Percentiles rank a stretch among this genome's conserved stretches.
phyloP scores from a whole-genome alignment of 2,797 vertebrate genomes.

The Nannoperca obscura region DNA sequence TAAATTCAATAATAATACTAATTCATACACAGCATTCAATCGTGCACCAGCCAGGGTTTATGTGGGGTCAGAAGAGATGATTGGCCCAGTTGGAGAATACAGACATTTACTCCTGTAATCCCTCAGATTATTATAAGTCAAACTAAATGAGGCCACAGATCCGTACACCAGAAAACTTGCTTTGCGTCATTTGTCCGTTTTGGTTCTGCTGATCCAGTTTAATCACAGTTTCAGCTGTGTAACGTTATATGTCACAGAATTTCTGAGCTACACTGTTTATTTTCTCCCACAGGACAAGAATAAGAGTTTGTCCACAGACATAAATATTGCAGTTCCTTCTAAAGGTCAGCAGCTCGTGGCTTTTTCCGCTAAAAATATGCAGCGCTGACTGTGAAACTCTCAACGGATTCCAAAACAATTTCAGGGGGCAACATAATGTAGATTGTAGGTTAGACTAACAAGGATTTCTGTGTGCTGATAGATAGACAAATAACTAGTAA shows the following conservation, averaged over 20 bases:
- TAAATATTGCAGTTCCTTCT: slow-evolving; percentile 17
- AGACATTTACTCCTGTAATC: slow-evolving; percentile 8
- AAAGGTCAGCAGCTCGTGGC: slow-evolving; percentile 22
- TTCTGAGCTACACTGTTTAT: not conserved
- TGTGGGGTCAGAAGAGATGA: not conserved
- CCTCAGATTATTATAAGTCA: slow-evolving; percentile 23
- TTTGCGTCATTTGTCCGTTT: not conserved
- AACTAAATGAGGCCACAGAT: not conserved
- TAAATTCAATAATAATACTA: not conserved
- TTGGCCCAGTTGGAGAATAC: not conserved
- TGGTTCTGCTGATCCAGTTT: too few relatives aligned
- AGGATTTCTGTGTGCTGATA: not conserved
- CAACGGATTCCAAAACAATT: not conserved
- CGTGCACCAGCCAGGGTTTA: not conserved
- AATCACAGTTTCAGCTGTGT: not conserved
- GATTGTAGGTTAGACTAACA: not conserved
- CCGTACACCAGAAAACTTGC: not conserved
- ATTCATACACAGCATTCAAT: not conserved
- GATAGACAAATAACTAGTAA: too few relatives aligned
- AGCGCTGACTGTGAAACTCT: not conserved
- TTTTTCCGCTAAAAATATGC: slow-evolving; percentile 21
- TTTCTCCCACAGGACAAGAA: not conserved
- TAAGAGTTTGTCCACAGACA: slow-evolving; percentile 12
- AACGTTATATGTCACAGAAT: too few relatives aligned
- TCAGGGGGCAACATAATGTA: not conserved